Conservation (phyloP, 23 tunicate species). For the Botrylloides violaceus region DNA sequence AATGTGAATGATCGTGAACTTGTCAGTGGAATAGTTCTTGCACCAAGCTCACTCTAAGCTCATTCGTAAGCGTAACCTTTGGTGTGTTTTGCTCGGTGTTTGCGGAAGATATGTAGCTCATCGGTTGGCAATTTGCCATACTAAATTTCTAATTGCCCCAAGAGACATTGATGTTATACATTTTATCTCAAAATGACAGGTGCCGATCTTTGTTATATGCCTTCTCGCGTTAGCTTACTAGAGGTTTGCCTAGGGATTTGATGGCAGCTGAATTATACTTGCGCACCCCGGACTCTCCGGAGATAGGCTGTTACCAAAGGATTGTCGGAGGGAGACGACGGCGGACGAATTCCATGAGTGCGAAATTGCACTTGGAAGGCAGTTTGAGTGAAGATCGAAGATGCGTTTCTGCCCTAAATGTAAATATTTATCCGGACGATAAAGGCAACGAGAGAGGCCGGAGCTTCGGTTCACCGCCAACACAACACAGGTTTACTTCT, state of each 20-base stretch:
- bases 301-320: conserved; percentile 11
- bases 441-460: background rate
- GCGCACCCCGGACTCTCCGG: conserved; percentile 12
- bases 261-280: background rate
- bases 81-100: too few species aligned
- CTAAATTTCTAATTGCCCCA: too few species aligned
- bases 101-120: too few species aligned
- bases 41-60: too few species aligned
- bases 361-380: background rate
- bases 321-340: conserved; percentile 9
- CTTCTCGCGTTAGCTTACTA: too few species aligned
- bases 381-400: background rate
- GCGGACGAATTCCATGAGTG: conserved; percentile 16
- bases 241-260: too few species aligned
- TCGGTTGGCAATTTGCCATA: too few species aligned
- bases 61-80: too few species aligned
- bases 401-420: background rate
- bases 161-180: too few species aligned
- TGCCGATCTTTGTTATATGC: background rate
- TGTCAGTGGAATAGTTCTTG: too few species aligned
- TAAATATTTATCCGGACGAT: background rate
- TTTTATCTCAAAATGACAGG: background rate
- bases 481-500: background rate
- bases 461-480: background rate
- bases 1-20: too few species aligned